These are phyloP conservation scores for Nanorana parkeri DNA, from an alignment of 2,113 vertebrate genomes.

Conservation along the genomic window DNA sequence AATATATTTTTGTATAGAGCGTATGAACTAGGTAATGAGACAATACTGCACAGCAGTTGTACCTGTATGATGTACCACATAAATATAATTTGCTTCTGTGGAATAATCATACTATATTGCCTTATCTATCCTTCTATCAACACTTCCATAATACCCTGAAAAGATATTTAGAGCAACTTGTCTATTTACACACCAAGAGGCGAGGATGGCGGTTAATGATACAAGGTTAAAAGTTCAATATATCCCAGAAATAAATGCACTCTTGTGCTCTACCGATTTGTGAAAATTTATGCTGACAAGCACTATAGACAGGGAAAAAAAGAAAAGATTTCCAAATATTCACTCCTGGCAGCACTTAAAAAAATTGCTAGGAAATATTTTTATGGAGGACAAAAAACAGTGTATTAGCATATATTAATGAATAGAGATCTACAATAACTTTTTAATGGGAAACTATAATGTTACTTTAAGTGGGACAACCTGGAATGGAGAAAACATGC, in stretches of 20 bases:
- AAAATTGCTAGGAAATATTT: too few relatives aligned
- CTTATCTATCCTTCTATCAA: slow-evolving; percentile 1
- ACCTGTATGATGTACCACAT: slow-evolving; percentile 2
- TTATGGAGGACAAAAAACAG: too few relatives aligned
- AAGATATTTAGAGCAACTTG: slow-evolving; percentile 8
- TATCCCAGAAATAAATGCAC: neutral
- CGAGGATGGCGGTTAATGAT: neutral
- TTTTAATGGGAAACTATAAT: too few relatives aligned
- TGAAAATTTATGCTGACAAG: neutral
- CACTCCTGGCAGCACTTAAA: too few relatives aligned
- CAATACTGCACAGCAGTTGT: slow-evolving; percentile 26
- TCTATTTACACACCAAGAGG: neutral
- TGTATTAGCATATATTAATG: too few relatives aligned
- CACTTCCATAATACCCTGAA: neutral
- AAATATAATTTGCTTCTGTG: slow-evolving; percentile 33
- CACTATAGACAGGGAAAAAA: too few relatives aligned
- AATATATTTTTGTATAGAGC: slow-evolving; percentile 3
- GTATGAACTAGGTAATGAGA: slow-evolving; percentile 29
- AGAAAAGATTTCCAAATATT: too few relatives aligned
- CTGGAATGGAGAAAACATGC: too few relatives aligned
- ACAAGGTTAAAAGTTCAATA: slow-evolving; percentile 35
- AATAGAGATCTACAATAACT: too few relatives aligned
- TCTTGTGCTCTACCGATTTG: neutral
- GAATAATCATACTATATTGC: neutral
- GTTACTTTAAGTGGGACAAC: too few relatives aligned